These are phyloP conservation scores for Puntigrus tetrazona DNA, from an alignment of 2,113 vertebrate genomes.

Conservation along the genomic window DNA sequence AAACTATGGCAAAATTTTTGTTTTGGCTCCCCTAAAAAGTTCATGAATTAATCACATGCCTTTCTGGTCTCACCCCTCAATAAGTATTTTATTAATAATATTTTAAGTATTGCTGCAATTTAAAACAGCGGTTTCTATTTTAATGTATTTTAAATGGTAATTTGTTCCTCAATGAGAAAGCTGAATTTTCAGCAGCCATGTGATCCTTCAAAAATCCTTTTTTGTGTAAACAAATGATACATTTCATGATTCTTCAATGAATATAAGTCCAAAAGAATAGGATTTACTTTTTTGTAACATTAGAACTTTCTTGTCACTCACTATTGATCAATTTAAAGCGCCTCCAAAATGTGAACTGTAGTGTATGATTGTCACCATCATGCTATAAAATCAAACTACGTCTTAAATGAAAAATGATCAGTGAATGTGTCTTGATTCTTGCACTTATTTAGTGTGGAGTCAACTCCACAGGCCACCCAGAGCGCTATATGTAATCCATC, in stretches of 20 bases:
- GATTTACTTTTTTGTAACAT: not conserved
- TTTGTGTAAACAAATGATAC: not conserved
- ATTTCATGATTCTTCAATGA: not conserved
- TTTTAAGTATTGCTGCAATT: not conserved
- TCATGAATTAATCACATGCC: too few species aligned
- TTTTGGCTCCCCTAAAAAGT: too few species aligned
- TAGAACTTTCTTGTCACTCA: not conserved
- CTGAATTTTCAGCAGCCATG: not conserved
- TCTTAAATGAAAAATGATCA: too few species aligned
- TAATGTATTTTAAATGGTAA: not conserved
- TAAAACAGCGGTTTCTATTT: not conserved
- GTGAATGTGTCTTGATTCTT: not conserved
- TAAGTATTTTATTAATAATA: not conserved
- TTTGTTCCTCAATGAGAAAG: not conserved
- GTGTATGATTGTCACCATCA: not conserved
- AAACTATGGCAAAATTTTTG: too few species aligned
- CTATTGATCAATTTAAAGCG: not conserved
- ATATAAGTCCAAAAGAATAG: not conserved
- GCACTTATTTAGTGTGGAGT: not conserved
- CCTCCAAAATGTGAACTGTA: not conserved
- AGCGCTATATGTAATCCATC: not conserved
- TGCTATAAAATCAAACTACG: too few species aligned
- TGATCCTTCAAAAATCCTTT: not conserved
- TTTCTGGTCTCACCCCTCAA: too few species aligned
- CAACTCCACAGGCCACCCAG: not conserved